Percentiles rank a stretch among this genome's conserved stretches.
Evolutionary conservation across 2,888 invertebrate genomes (phyloP).

Genomic region (Catocala nupta): DNA sequence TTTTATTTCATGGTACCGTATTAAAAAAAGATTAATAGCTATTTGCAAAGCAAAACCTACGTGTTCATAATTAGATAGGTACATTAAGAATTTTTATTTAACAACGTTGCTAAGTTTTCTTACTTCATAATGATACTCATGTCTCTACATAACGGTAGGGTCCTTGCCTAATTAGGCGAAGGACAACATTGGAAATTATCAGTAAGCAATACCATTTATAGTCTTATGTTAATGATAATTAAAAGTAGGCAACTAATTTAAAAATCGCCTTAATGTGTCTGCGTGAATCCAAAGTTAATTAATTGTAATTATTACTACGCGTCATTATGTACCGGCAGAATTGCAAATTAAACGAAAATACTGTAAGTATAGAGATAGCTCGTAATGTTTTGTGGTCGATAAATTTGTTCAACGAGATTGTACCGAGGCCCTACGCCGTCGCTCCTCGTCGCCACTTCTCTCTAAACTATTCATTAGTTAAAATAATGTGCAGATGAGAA

Average conservation of each 20-base stretch:
- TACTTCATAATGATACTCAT: too few relatives aligned
- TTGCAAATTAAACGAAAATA: slow-evolving; percentile 57
- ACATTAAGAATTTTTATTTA: background rate
- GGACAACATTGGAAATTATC: background rate
- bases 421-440: slow-evolving; percentile 16
- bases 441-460: slow-evolving; percentile 13
- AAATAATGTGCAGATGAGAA: slow-evolving; percentile 30
- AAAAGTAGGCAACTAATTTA: slow-evolving; percentile 23
- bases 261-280: slow-evolving; percentile 50
- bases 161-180: too few relatives aligned
- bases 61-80: background rate
- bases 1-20: slow-evolving; percentile 70
- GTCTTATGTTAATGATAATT: slow-evolving; percentile 12
- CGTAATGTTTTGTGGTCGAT: slow-evolving; percentile 32
- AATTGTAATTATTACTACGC: slow-evolving; percentile 62
- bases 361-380: slow-evolving; percentile 26
- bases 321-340: slow-evolving; percentile 60
- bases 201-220: background rate
- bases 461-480: slow-evolving; percentile 36
- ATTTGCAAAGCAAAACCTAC: slow-evolving; percentile 14
- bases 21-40: slow-evolving; percentile 66
- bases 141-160: too few relatives aligned
- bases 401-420: slow-evolving; percentile 22
- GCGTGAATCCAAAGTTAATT: slow-evolving; percentile 58
- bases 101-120: too few relatives aligned